Base-by-base conservation (phyloP, 2,888 invertebrate species). In the Phoronis australis region DNA sequence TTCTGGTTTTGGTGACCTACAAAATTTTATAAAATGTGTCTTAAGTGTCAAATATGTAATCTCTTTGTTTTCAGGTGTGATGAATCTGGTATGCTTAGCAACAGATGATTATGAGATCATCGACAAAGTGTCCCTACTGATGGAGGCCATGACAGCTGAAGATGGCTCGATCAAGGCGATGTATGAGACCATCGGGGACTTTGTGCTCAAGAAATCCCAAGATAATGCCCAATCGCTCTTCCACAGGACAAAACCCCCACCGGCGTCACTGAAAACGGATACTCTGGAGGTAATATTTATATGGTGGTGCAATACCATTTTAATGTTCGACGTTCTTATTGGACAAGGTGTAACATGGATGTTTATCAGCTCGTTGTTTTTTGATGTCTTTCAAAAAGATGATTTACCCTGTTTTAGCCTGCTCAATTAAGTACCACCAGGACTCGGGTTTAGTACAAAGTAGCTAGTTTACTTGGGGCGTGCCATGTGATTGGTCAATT, bases 81-180 rank as follows among this genome's bases (percentile, higher is more conserved):
- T 64, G 61, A 65, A 67, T 47, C 52, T 69, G 42, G 58, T 68
- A 20, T 59, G 59, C 20, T 59, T 61, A 5, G 68, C 67, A 12
- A 67, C 68, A 39, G 61, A 61, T 37, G 65, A 68, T 44, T 35
- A 51, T 5, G 51, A 56, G 23, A 64, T 68, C 21, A 59, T 60
- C 23, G 61, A 64, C n/a, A 60, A 60, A 43, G 51, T 68, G 22
- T 45, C 52, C 37, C 58, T 56, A 31, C 41, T 68, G n/a, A n/a
- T n/a, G n/a, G n/a, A n/a, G n/a, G n/a, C n/a, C n/a, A n/a, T n/a
- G n/a, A n/a, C n/a, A n/a, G n/a, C n/a, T n/a, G n/a, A n/a, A n/a
- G n/a, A n/a, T 23, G 62, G 63, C 35, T 31, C 44, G 15, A 39
- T 57, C 21, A 60, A 60, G 40, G 50, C 48, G 22, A 31, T 67